Evolutionary conservation across 2,113 vertebrate genomes (phyloP).

Genomic region (Suncus etruscus): DNA sequence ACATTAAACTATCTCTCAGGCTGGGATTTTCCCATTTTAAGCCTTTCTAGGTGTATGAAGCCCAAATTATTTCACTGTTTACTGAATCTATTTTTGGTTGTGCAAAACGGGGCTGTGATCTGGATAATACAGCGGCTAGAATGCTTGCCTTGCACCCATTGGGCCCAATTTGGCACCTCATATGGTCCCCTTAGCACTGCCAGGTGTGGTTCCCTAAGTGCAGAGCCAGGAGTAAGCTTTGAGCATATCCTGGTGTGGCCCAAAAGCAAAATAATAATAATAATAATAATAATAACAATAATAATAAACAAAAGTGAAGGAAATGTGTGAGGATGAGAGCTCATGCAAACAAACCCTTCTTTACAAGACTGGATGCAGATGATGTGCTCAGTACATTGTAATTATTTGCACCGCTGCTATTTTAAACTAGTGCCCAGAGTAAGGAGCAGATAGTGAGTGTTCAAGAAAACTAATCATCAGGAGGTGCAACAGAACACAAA

Average conservation of each 20-base stretch:
- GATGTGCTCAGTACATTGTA: background rate
- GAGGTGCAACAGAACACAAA: conserved; percentile 3
- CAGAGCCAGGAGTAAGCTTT: background rate
- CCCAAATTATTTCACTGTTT: conserved; percentile 8
- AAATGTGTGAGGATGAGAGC: background rate
- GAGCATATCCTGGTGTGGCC: background rate
- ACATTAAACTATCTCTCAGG: no score
- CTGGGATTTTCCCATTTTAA: background rate
- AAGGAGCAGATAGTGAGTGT: background rate
- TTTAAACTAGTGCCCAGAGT: conserved; percentile 12
- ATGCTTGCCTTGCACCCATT: no score
- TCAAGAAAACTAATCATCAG: conserved; percentile 28
- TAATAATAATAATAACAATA: no score
- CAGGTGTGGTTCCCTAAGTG: background rate
- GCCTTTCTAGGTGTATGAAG: background rate
- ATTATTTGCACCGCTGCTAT: conserved; percentile 13
- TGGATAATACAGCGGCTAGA: background rate
- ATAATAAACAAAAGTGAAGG: background rate
- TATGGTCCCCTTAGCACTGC: background rate
- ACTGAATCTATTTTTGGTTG: conserved; percentile 31
- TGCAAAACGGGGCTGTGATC: background rate
- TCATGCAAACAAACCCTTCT: background rate
- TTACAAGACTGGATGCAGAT: conserved; percentile 8
- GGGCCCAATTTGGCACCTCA: background rate
- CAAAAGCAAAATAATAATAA: background rate